Percentiles rank a stretch among this genome's conserved stretches.
These are phyloP conservation scores for Bucco capensis DNA, from an alignment of 2,113 vertebrate genomes.

Conservation along the genomic window DNA sequence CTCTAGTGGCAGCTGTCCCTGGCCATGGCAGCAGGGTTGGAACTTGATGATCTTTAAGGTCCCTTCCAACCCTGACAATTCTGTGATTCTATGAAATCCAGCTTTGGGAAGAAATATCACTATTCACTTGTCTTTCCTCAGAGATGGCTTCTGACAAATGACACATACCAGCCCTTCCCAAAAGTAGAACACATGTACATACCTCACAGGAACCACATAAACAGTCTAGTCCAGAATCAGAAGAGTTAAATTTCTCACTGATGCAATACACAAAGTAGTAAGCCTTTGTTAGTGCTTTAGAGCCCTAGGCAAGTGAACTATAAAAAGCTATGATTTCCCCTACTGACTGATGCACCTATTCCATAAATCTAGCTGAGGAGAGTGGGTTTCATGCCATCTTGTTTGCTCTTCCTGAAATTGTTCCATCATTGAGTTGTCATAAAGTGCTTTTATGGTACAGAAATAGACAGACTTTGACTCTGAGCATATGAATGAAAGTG, in stretches of 20 bases:
- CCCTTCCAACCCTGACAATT: too few species aligned
- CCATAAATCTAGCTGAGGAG: neutral
- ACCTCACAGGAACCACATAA: neutral
- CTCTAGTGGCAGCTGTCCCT: too few species aligned
- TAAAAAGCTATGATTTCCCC: neutral
- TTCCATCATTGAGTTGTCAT: neutral
- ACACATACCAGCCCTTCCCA: neutral
- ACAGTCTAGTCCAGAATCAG: neutral
- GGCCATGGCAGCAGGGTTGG: too few species aligned
- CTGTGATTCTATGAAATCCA: too few species aligned
- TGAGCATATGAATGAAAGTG: neutral
- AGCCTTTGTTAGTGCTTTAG: neutral
- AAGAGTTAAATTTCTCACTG: neutral
- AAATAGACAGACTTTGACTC: neutral
- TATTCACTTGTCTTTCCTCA: neutral
- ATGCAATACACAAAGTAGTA: neutral
- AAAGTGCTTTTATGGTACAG: neutral
- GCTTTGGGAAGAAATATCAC: neutral
- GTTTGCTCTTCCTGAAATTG: neutral
- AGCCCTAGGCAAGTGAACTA: neutral
- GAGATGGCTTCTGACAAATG: accelerated
- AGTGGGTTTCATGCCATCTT: neutral
- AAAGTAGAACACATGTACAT: neutral
- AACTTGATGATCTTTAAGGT: too few species aligned
- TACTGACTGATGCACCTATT: neutral